A percentile compares a stretch with the other conserved stretches of the same genome.
Evolutionary conservation across 2,797 vertebrate species (phyloP).

Genomic region (Peromyscus melanophrys): DNA sequence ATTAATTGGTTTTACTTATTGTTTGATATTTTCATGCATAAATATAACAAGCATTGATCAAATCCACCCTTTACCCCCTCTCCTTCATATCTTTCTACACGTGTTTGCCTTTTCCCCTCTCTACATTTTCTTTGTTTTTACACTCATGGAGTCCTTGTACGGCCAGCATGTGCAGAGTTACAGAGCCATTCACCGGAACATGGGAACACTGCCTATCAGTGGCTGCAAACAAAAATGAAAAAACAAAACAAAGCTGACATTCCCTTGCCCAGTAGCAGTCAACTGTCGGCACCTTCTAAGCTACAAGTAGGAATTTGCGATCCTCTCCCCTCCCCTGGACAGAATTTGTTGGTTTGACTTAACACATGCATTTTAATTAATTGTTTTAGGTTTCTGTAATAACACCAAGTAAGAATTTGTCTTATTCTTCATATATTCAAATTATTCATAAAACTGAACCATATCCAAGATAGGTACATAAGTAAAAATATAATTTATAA

Average conservation of each 20-base stretch:
- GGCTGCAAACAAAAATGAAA: not conserved
- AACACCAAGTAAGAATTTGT: not conserved
- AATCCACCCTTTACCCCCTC: rapidly evolving
- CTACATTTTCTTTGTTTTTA: not conserved
- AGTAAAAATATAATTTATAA: not conserved
- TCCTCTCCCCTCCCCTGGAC: not conserved
- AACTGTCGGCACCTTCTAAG: not conserved
- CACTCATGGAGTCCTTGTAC: too few species aligned
- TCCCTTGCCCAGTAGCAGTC: not conserved
- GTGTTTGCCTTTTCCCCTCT: too few species aligned
- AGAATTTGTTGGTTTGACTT: not conserved
- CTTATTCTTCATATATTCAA: not conserved
- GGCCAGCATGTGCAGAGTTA: not conserved
- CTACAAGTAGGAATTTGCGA: too few species aligned
- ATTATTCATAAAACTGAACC: not conserved
- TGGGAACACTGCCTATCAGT: too few species aligned
- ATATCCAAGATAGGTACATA: not conserved
- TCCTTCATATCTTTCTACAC: not conserved
- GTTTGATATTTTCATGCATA: not conserved
- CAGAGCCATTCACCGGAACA: not conserved
- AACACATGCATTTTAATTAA: not conserved
- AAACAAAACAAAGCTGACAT: not conserved
- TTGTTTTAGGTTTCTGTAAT: not conserved
- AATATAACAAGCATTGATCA: not conserved
- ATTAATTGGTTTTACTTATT: not conserved